Percentiles rank a stretch among this genome's conserved stretches.
These are phyloP conservation scores for Augiades crinisus DNA, from an alignment of 2,888 invertebrate species.

Conservation along the genomic window DNA sequence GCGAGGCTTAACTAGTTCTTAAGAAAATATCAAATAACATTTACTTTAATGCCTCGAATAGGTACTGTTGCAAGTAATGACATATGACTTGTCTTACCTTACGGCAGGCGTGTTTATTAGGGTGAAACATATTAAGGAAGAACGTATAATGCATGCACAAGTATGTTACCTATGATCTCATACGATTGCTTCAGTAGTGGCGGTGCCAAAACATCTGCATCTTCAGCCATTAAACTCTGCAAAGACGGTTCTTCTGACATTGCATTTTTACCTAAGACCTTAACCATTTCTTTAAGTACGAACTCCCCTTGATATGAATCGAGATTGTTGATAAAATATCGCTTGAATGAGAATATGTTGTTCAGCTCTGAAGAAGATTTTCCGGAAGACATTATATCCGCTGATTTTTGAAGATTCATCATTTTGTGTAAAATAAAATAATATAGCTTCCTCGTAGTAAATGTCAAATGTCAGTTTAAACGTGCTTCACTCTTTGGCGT, in stretches of 20 bases:
- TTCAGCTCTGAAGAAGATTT: slow-evolving; percentile 42
- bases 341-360: slow-evolving; percentile 62
- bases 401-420: slow-evolving; percentile 37
- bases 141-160: too few relatives aligned
- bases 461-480: background rate
- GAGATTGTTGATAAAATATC: slow-evolving; percentile 82
- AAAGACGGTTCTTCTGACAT: slow-evolving; percentile 43
- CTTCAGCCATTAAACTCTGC: slow-evolving; percentile 51
- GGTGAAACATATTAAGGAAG: background rate
- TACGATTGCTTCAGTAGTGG: slow-evolving; percentile 51
- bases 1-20: too few relatives aligned
- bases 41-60: too few relatives aligned
- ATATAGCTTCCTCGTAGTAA: background rate
- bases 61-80: too few relatives aligned
- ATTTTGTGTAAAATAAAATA: background rate
- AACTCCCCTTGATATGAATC: slow-evolving; percentile 81
- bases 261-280: slow-evolving; percentile 52
- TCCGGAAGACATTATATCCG: slow-evolving; percentile 44
- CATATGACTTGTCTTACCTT: too few relatives aligned
- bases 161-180: slow-evolving; percentile 70
- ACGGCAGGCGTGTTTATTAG: background rate
- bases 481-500: too few relatives aligned
- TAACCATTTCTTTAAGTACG: slow-evolving; percentile 60
- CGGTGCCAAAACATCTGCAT: slow-evolving; percentile 41
- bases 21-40: too few relatives aligned